These are phyloP conservation scores for Martes flavigula DNA, from an alignment of 2,797 vertebrate species.

Conservation along the genomic window DNA sequence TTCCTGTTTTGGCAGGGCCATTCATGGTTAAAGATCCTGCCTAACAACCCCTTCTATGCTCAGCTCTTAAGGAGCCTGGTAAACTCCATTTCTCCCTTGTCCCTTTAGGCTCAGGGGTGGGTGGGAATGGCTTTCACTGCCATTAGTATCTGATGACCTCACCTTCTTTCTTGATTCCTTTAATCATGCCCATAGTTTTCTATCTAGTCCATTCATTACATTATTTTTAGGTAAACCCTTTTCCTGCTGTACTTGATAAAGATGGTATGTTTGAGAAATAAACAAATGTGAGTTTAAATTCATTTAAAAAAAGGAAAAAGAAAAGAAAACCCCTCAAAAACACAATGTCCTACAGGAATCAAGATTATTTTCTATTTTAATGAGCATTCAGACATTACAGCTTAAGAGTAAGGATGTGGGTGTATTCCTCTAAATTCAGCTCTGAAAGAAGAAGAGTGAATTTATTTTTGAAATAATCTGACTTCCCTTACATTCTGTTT, in stretches of 20 bases:
- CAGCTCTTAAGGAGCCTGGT: not conserved
- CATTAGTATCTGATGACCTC: not conserved
- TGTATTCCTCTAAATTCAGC: conserved; percentile 26
- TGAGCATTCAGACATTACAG: not conserved
- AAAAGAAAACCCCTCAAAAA: not conserved
- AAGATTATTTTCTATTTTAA: conserved; percentile 26
- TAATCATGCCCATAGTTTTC: not conserved
- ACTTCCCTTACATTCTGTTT: conserved; percentile 22
- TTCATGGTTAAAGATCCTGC: not conserved
- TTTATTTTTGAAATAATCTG: conserved; percentile 40
- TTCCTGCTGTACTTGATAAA: conserved; percentile 9
- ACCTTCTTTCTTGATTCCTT: not conserved
- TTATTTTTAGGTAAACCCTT: not conserved
- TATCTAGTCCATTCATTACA: not conserved
- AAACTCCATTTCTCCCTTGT: not conserved
- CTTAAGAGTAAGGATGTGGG: not conserved
- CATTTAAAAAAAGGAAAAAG: not conserved
- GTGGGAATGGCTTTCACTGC: not conserved
- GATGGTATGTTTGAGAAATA: not conserved
- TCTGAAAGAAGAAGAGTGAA: conserved; percentile 28
- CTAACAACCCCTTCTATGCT: not conserved
- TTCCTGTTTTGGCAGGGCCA: not conserved
- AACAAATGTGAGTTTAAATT: not conserved
- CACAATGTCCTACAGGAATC: not conserved
- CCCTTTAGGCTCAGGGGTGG: not conserved